Evolutionary conservation across 2,797 vertebrate species (phyloP), one percentile per base, ranked within the genome.

Genomic region (Okamejei kenojei): DNA sequence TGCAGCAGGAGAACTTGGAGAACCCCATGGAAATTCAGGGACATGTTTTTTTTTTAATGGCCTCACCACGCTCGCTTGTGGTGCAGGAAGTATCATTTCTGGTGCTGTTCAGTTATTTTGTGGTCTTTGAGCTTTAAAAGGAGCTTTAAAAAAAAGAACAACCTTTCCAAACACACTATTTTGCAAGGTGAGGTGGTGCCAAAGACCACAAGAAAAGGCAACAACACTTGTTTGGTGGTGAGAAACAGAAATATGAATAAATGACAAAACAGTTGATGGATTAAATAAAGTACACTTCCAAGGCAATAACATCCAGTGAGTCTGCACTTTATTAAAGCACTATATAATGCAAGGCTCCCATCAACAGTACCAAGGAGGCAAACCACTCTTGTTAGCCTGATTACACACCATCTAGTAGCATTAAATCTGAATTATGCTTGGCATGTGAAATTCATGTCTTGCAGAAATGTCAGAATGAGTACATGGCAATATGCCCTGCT

Each of bases 51-150:
- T 38, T 54, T 45, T 29, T 19, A 65, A 35, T 8, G 1, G n/a
- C 19, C 45, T 82, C n/a, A 15, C 68, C n/a, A 3, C 35, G 21
- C 65, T 68, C 21, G 32, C 35, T 68, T 88, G 29, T 88, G 84
- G 1, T 88, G n/a, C 61, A 68, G 61, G n/a, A 21, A 68, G 19
- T 68, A 32, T 54, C 29, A 19, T 65, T 45, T 88, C 32, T 45
- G 84, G 19, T 88, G 35, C 17, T 9, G n/a, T 88, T 88, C 84
- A 88, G 65, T 65, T 78, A 13, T 15, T 63, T 63, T 35, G 84
- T 63, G 61, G 61, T 32, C 84, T 88, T n/a, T 88, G 32, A 88
- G n/a, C n/a, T n/a, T n/a, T n/a, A n/a, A n/a, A n/a, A n/a, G 84
- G 61, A 88, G 29, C n/a, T 65, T 58, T 65, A 88, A 88, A 88